Evolutionary conservation across 2,888 invertebrate genomes (phyloP), one percentile per base, ranked within the genome.

Genomic region (Nezara viridula): DNA sequence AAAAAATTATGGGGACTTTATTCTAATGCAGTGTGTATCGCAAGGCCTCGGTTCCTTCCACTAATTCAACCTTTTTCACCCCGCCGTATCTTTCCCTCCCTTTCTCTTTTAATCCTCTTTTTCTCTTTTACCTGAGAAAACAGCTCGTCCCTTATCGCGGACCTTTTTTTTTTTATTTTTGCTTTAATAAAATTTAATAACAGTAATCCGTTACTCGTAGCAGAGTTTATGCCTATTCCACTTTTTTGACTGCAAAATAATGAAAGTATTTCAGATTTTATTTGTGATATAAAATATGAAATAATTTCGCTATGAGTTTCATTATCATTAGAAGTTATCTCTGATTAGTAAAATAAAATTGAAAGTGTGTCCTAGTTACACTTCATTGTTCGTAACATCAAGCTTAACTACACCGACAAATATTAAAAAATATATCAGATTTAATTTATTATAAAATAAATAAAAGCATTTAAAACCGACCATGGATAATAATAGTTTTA

Each of bases 21-120:
- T 81, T 81, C 81, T 81, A 81, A 81, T 81, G 81, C 81, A 44
- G 81, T 81, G 81, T 81, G 24, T 81, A 81, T 47, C 81, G 81
- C 81, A 44, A n/a, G 44, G 19, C 44, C 16, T 5, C 44, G 19
- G 19, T 21, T 14, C 81, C 81, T 81, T 81, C 81, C 32, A 44
- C 40, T 81, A 81, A 81, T 81, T 81, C 81, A 81, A 81, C 81
- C 24, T 81, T 81, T 81, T 37, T 37, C 81, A 40, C 12, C 40
- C 40, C 1, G 44, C 44, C 44, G n/a, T 81, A 81, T 81, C 44
- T 81, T 81, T 44, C 32, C 9, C 66, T 73, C 32, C 7, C 66
- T 21, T 73, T 73, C 66, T 73, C 37, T 73, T 37, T 19, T 73
- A 16, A 6, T 37, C 37, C 37, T 73, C 21, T 37, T 73, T 73